These are phyloP conservation scores for Murina feae DNA, from an alignment of 2,113 vertebrate species.

Conservation along the genomic window DNA sequence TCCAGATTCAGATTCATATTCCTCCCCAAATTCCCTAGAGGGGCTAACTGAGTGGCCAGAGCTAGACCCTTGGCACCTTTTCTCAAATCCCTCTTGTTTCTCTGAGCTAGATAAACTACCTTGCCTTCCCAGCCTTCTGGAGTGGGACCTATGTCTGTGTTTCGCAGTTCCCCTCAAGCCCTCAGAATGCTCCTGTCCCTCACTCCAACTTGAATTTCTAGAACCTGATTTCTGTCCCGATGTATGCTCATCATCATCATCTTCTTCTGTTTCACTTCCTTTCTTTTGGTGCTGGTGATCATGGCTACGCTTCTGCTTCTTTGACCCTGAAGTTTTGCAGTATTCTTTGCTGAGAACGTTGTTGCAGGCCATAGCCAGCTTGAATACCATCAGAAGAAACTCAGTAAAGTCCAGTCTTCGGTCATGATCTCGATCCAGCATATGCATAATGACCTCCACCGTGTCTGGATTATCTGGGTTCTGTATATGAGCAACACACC, in stretches of 20 bases:
- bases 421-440: slow-evolving; percentile 70
- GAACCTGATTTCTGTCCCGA: slow-evolving; percentile 49
- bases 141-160: slow-evolving; percentile 1
- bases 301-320: slow-evolving; percentile 36
- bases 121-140: slow-evolving; percentile 5
- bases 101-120: slow-evolving; percentile 2
- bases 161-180: neutral
- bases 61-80: neutral
- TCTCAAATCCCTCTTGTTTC: neutral
- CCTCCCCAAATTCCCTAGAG: slow-evolving; percentile 31
- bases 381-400: slow-evolving; percentile 74
- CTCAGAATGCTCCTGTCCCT: slow-evolving; percentile 37
- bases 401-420: slow-evolving; percentile 71
- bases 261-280: slow-evolving; percentile 57
- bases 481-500: slow-evolving; percentile 47
- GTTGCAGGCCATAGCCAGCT: slow-evolving; percentile 70
- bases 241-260: slow-evolving; percentile 54
- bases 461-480: slow-evolving; percentile 75
- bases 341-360: slow-evolving; percentile 68
- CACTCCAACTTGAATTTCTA: slow-evolving; percentile 39
- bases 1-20: slow-evolving; percentile 14
- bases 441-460: slow-evolving; percentile 73
- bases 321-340: slow-evolving; percentile 76
- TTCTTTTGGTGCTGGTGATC: neutral
- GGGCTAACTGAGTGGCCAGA: slow-evolving; percentile 29